phyloP scores from a whole-genome alignment of 37 sponge, comb jelly and placozoan species.

The Eunapius fragilis region DNA sequence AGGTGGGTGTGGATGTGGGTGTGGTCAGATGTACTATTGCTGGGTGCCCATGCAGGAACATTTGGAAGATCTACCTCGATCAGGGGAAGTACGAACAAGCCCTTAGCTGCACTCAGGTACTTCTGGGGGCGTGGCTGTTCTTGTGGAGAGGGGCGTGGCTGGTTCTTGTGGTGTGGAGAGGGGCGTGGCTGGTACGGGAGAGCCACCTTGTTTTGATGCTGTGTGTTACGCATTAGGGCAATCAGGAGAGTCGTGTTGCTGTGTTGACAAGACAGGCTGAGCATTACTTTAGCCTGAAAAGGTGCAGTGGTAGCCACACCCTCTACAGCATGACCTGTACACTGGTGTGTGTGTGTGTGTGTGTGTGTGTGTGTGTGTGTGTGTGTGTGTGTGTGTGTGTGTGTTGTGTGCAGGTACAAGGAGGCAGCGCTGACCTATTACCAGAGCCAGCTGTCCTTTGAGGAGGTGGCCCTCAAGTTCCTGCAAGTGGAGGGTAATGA shows the following conservation, averaged over 20 bases:
- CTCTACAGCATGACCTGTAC: too few relatives aligned
- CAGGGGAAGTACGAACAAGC: conserved; percentile 83
- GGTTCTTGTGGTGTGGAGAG: background rate
- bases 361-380: too few relatives aligned
- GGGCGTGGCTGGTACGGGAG: background rate
- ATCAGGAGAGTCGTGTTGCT: conserved; percentile 47
- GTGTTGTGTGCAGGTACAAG: conserved; percentile 59
- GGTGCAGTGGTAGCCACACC: too few relatives aligned
- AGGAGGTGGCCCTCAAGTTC: conserved; percentile 94
- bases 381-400: too few relatives aligned
- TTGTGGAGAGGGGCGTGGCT: background rate
- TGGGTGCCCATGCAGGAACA: conserved; percentile 46
- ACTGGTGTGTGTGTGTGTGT: too few relatives aligned
- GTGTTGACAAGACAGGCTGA: conserved; percentile 77
- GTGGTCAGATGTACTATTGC: background rate
- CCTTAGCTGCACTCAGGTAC: conserved; percentile 75
- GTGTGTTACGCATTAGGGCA: conserved; percentile 25
- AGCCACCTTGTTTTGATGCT: background rate
- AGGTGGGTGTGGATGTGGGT: conserved; percentile 19
- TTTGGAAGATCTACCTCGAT: conserved; percentile 92
- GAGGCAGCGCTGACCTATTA: conserved; percentile 87
- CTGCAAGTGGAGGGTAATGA: conserved; percentile 69
- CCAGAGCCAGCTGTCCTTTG: conserved; percentile 88
- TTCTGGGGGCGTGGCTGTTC: background rate
- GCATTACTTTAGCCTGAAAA: conserved; percentile 70